Evolutionary conservation across 2,797 vertebrate genomes (phyloP), one percentile per base, ranked within the genome.

Genomic region (Epinephelus malabaricus): DNA sequence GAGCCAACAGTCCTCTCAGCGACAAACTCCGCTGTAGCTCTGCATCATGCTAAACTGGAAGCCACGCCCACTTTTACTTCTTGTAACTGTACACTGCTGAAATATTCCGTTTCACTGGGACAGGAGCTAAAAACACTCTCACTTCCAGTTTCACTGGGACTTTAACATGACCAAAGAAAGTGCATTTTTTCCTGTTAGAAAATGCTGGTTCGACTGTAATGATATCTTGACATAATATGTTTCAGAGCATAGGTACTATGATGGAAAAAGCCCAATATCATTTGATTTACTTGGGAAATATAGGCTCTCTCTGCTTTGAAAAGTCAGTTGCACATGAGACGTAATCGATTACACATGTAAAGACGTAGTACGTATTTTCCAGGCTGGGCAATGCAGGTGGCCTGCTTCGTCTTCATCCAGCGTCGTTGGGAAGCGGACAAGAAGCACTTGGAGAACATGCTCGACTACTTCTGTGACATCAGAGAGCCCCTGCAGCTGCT

Each of bases 331-430:
- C 71, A 23, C 45, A 15, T 47, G 21, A 50, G 23, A 63, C 59
- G 15, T 55, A 67, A 85, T 75, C 27, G 55, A 0, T 73, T 18
- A 18, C 50, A 61, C 27, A 25, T 56, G 25, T 72, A 12, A 86
- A 76, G 40, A 69, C 34, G 61, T 49, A 81, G 27, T 23, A 27
- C 86, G n/a, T 80, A 10, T 76, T 71, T 64, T 76, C 21, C 78
- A 99, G 98, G 98, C 85, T 99, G 98, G 98, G 98, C 98, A 1
- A 99, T 99, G 98, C 98, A 99, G 91, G 95, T 97, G 91, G 98
- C 97, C 83, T 97, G 97, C 81, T 99, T 98, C 78, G 93, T 99
- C 92, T 99, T 99, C 82, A 96, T 99, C 90, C 96, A 96, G 15
- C 96, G 98, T 27, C 98, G 94, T 58, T 99, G 98, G 98, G 97